Evolutionary conservation across 2,888 invertebrate species (phyloP), one percentile per base, ranked within the genome.

Genomic region (Carpatolechia fugitivella): DNA sequence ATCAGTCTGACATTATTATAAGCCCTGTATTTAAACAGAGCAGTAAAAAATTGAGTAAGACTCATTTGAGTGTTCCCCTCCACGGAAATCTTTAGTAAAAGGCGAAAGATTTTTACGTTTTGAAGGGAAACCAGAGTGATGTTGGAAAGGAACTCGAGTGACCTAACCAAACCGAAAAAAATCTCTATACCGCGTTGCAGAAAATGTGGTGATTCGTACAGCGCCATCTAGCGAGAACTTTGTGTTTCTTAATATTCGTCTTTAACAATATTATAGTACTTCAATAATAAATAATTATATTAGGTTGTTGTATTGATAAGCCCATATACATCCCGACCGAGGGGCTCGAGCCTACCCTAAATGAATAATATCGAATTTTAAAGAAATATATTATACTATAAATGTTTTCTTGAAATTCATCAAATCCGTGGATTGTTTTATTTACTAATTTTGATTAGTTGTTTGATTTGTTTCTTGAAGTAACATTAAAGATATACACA

Each of bases 31-130:
- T 5, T 24, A 10, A 24, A 20, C 41, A 41, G 20, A n/a, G 41
- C 41, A 24, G 18, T 20, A 41, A 41, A 41, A 41, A 41, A 20
- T 41, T 20, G 24, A 8, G 11, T 30, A 16, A 41, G 92, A 93
- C 93, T 93, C 93, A 93, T 93, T 92, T 91, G 91, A 91, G 91
- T 93, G 93, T 90, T 88, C 93, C 93, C 91, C 93, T 92, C 93
- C 93, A 93, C 93, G 93, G 93, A 93, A 93, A 93, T 93, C 93
- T 93, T 93, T 93, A 93, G 93, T 93, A 93, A 93, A 93, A 93
- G 93, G 93, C 93, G 93, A 93, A 93, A 93, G 93, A 93, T 93
- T 93, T 93, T 91, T 92, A 78, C 92, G 93, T 91, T 80, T 82
- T 92, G 93, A 92, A 92, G 91, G 90, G 91, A 92, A 91, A 90